Conservation (phyloP, 2,888 invertebrate species). For the Molorchus minor region DNA sequence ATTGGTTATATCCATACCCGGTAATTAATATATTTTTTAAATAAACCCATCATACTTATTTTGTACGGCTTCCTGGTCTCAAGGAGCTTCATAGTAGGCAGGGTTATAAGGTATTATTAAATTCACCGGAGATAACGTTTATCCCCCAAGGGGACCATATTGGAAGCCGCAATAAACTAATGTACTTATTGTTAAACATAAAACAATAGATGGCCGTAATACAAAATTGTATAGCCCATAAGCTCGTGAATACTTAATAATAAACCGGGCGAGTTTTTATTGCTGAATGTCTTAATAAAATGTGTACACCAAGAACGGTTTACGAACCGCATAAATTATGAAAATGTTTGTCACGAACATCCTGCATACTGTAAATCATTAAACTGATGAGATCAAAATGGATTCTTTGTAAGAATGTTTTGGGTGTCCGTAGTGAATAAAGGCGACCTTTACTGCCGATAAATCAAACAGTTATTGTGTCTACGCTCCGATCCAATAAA, state of each 20-base stretch:
- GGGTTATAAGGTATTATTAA: too few relatives aligned
- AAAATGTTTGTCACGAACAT: slow-evolving; percentile 38
- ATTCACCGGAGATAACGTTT: too few relatives aligned
- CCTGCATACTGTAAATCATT: slow-evolving; percentile 31
- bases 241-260: slow-evolving; percentile 32
- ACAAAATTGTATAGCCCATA: slow-evolving; percentile 25
- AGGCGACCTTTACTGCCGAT: slow-evolving; percentile 19
- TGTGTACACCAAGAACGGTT: slow-evolving; percentile 8
- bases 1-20: too few relatives aligned
- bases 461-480: slow-evolving; percentile 18
- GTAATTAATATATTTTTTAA: too few relatives aligned
- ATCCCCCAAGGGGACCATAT: too few relatives aligned
- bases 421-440: slow-evolving; percentile 7
- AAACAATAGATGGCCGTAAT: slow-evolving; percentile 35
- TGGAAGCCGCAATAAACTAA: slow-evolving; percentile 9
- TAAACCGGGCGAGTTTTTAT: slow-evolving; percentile 14
- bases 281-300: slow-evolving; percentile 12
- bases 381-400: slow-evolving; percentile 25
- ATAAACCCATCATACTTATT: too few relatives aligned
- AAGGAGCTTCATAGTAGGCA: too few relatives aligned
- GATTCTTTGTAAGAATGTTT: slow-evolving; percentile 16
- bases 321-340: slow-evolving; percentile 33
- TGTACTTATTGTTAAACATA: not conserved
- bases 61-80: too few relatives aligned
- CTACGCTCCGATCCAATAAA: slow-evolving; percentile 9